Percentiles rank a stretch among this genome's conserved stretches.
Evolutionary conservation across 1,140 invertebrate genomes (phyloP).

Genomic region (Aphelenchoides fujianensis): DNA sequence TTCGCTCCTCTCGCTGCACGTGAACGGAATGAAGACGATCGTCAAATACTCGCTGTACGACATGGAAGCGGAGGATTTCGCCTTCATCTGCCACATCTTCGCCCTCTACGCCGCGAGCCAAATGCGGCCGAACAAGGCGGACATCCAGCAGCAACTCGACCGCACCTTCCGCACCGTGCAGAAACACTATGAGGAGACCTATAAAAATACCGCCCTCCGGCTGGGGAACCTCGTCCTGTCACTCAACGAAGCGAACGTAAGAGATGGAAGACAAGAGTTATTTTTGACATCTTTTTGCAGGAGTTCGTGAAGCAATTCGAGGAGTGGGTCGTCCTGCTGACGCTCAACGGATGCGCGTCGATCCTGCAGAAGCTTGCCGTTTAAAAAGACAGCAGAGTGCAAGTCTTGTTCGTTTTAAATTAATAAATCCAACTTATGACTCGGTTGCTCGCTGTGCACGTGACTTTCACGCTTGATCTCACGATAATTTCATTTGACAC

Average conservation of each 20-base stretch:
- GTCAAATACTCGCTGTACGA: not conserved
- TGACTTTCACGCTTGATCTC: no score
- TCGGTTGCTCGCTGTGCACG: no score
- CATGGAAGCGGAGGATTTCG: slow-evolving; percentile 1
- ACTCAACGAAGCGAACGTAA: slow-evolving; percentile 5
- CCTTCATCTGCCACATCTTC: slow-evolving; percentile 1
- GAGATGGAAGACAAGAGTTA: not conserved
- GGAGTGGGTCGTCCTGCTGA: slow-evolving; percentile 13
- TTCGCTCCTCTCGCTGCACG: not conserved
- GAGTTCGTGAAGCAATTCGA: slow-evolving; percentile 4
- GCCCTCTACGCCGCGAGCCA: not conserved
- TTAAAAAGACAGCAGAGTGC: no score
- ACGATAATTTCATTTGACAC: no score
- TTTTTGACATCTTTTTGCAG: not conserved
- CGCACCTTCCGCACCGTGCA: not conserved
- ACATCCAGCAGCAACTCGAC: not conserved
- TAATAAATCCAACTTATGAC: no score
- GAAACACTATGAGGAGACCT: not conserved
- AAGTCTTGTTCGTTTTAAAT: no score
- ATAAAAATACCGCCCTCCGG: not conserved
- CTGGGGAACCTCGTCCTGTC: not conserved
- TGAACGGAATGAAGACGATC: not conserved
- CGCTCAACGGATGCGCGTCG: not conserved
- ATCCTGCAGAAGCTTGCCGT: not conserved
- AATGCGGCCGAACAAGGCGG: not conserved